Evolutionary conservation across 2,113 vertebrate genomes (phyloP).

Genomic region (Dunckerocampus dactyliophorus): DNA sequence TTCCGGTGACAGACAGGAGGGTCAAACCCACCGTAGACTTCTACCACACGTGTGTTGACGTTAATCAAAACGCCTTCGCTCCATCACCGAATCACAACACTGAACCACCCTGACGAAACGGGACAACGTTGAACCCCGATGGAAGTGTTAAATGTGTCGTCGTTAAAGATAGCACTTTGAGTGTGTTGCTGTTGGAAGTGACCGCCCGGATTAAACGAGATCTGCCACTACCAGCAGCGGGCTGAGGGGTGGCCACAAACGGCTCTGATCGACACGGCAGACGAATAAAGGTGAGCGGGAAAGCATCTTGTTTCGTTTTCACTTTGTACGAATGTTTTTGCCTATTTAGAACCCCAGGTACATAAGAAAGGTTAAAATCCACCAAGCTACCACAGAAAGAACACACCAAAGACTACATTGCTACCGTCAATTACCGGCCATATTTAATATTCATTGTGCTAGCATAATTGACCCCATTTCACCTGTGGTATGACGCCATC

Average conservation of each 20-base stretch:
- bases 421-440: neutral
- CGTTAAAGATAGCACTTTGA: conserved; percentile 31
- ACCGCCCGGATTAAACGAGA: conserved; percentile 31
- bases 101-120: neutral
- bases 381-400: neutral
- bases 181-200: conserved; percentile 43
- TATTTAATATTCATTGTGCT: neutral
- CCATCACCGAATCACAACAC: neutral
- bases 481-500: conserved; percentile 9
- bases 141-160: conserved; percentile 22
- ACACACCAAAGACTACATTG: neutral
- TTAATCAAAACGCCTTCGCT: conserved; percentile 4
- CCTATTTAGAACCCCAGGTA: neutral
- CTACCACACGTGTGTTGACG: conserved; percentile 26
- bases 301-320: conserved; percentile 13
- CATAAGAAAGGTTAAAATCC: neutral
- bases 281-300: conserved; percentile 36
- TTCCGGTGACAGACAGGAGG: neutral
- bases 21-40: conserved; percentile 21
- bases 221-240: conserved; percentile 11
- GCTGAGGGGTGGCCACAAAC: conserved; percentile 9
- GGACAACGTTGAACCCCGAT: conserved; percentile 10
- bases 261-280: conserved; percentile 4
- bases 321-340: neutral
- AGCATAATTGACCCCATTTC: conserved; percentile 4